Conservation (phyloP, 2,888 invertebrate genomes). For the Cenopis cana region DNA sequence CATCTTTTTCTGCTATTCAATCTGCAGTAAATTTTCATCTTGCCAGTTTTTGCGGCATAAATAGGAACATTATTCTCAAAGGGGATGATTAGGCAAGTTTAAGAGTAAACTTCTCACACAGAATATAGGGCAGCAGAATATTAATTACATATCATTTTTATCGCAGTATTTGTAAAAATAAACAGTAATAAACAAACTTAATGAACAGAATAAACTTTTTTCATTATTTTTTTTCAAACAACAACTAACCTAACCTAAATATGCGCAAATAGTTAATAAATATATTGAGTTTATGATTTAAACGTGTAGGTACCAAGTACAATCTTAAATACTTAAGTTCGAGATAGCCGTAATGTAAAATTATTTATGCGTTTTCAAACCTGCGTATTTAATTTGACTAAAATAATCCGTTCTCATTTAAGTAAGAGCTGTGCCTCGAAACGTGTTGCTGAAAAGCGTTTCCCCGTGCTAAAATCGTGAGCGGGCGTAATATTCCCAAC, state of each 20-base stretch:
- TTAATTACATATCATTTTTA: not conserved
- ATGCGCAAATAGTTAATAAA: no score
- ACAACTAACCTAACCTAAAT: no score
- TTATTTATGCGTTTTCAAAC: no score
- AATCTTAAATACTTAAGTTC: no score
- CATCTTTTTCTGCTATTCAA: slow-evolving; percentile 62
- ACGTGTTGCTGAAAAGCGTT: slow-evolving; percentile 17
- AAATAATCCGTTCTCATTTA: slow-evolving; percentile 19
- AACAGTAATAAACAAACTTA: not conserved
- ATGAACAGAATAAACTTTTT: no score
- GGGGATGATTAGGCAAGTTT: slow-evolving; percentile 48
- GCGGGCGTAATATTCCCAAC: slow-evolving; percentile 30
- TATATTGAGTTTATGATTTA: no score
- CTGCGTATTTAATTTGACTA: slow-evolving; percentile 6
- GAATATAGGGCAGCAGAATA: not conserved
- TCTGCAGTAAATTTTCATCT: slow-evolving; percentile 72
- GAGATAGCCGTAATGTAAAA: no score
- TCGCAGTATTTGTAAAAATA: not conserved
- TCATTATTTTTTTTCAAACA: no score
- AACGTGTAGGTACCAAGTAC: no score
- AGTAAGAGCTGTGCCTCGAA: slow-evolving; percentile 14
- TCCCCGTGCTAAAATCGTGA: slow-evolving; percentile 24
- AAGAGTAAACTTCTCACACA: slow-evolving; percentile 19
- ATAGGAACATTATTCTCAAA: slow-evolving; percentile 57
- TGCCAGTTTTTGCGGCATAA: slow-evolving; percentile 56